phyloP scores from a whole-genome alignment of 1,140 invertebrate genomes.

The Heliconius eleuchia region DNA sequence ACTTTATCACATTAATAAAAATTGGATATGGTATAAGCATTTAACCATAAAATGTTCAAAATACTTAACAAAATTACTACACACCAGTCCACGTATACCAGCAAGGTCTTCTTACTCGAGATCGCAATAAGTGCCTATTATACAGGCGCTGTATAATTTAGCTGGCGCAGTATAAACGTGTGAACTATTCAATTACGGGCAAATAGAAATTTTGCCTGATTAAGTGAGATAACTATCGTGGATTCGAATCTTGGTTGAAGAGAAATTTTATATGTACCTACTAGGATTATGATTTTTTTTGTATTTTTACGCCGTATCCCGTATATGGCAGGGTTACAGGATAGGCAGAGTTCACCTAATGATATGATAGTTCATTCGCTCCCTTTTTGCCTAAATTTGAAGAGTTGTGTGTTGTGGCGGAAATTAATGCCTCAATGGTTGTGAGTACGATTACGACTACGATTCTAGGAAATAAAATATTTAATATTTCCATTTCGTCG shows the following conservation, averaged over 20 bases:
- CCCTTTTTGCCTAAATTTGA: too few relatives aligned
- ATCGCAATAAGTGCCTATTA: constrained; percentile 4
- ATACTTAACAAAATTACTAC: not conserved
- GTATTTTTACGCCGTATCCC: too few relatives aligned
- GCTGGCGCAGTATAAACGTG: constrained; percentile 1
- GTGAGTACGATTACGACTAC: not conserved
- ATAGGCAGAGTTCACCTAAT: too few relatives aligned
- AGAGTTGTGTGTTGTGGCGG: too few relatives aligned
- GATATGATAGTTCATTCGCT: too few relatives aligned
- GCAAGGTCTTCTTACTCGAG: not conserved
- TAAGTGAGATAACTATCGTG: not conserved
- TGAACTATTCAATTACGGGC: constrained; percentile 1
- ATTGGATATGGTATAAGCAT: too few relatives aligned
- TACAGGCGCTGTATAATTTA: constrained; percentile 11
- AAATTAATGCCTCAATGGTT: not conserved
- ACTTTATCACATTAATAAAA: too few relatives aligned
- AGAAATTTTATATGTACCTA: not conserved
- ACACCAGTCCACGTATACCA: not conserved
- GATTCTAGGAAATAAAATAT: not conserved
- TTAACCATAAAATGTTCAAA: not conserved
- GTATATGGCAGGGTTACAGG: too few relatives aligned
- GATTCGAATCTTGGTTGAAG: not conserved
- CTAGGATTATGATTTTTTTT: too few relatives aligned
- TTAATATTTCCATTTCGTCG: not conserved
- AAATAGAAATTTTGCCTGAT: not conserved